These are phyloP conservation scores for Leptinotarsa rubiginosa DNA, from an alignment of 2,888 invertebrate species.

Conservation along the genomic window DNA sequence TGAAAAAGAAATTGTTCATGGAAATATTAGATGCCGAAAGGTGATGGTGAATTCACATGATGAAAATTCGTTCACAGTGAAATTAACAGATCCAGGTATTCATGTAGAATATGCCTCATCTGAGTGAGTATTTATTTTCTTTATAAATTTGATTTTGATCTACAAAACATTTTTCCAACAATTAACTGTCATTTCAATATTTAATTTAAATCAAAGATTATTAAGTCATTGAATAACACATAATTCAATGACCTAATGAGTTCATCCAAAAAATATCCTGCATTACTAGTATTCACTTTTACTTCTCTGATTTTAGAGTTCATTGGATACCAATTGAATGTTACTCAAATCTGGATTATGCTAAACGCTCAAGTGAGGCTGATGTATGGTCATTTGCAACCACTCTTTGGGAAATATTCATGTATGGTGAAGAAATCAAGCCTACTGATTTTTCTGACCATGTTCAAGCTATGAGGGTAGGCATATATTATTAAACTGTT, in stretches of 20 bases:
- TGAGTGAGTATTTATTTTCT: constrained; percentile 72
- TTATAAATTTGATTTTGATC: not conserved
- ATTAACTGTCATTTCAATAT: no score
- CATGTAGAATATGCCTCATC: constrained; percentile 70
- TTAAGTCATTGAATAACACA: no score
- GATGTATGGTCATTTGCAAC: constrained; percentile 95
- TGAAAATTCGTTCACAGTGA: constrained; percentile 78
- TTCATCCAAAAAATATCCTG: not conserved
- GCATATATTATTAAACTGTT: constrained; percentile 16
- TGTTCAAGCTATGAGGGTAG: constrained; percentile 60
- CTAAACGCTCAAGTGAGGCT: constrained; percentile 76
- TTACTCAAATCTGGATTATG: constrained; percentile 76
- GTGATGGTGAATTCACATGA: constrained; percentile 82
- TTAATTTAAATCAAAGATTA: no score
- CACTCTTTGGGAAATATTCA: constrained; percentile 93
- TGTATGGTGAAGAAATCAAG: constrained; percentile 72
- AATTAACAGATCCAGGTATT: constrained; percentile 87
- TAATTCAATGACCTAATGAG: no score
- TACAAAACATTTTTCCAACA: no score
- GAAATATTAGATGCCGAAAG: constrained; percentile 85
- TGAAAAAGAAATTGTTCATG: constrained; percentile 86
- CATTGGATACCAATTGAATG: constrained; percentile 93
- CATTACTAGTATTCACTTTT: not conserved
- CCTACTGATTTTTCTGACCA: constrained; percentile 51
- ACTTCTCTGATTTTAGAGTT: constrained; percentile 69